These are phyloP conservation scores for Brienomyrus brachyistius DNA, from an alignment of 2,113 vertebrate genomes.

Conservation along the genomic window DNA sequence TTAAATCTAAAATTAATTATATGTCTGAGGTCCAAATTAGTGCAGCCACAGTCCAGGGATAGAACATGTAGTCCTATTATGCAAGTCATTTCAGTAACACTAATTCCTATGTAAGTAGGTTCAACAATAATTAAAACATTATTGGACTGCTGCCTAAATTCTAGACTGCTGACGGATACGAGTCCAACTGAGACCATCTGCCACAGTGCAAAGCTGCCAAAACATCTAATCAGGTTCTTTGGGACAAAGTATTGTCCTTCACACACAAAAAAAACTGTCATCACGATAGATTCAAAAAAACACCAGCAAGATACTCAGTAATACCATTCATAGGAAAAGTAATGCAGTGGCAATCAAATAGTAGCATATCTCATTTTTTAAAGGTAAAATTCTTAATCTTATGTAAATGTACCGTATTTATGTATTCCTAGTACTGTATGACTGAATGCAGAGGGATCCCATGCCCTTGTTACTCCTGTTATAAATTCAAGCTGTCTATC, in stretches of 20 bases:
- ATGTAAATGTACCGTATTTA: not conserved
- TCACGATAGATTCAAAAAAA: not conserved
- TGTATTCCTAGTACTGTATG: not conserved
- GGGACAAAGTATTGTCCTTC: not conserved
- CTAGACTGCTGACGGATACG: not conserved
- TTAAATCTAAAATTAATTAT: slow-evolving; percentile 1
- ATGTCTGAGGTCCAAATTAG: not conserved
- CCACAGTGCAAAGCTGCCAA: not conserved
- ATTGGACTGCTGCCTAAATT: not conserved
- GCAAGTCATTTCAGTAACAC: not conserved
- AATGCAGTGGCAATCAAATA: not conserved
- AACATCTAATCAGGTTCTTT: not conserved
- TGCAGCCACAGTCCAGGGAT: not conserved
- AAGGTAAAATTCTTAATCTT: not conserved
- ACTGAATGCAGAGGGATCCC: not conserved
- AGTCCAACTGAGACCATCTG: not conserved
- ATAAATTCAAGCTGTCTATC: not conserved
- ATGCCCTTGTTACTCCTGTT: not conserved
- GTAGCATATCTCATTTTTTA: not conserved
- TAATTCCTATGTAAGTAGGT: not conserved
- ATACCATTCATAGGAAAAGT: not conserved
- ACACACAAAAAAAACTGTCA: not conserved
- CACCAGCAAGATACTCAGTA: not conserved
- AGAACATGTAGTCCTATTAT: not conserved
- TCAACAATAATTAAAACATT: slow-evolving; percentile 2